Evolutionary conservation across 2,888 invertebrate species (phyloP), one percentile per base, ranked within the genome.

Genomic region (Platycheirus albimanus): DNA sequence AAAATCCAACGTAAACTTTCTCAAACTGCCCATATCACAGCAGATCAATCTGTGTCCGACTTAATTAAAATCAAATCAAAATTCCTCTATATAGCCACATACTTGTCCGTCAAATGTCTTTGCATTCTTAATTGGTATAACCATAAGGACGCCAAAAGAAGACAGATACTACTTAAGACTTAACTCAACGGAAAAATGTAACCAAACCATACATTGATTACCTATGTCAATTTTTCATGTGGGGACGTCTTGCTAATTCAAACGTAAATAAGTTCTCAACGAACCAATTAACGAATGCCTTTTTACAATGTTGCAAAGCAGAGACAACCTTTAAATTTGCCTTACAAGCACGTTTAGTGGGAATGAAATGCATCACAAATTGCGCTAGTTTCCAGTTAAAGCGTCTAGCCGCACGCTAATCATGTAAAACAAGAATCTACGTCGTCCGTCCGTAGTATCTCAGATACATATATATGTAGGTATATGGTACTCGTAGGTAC

Each of bases 381-480:
- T 49, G 56, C 69, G 36, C 47, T 36, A 70, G 58, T 69, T 69
- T 36, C 56, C 56, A 45, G 28, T 45, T 33, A 43, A 28, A 45
- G 1, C 28, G 41, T 61, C 61, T 61, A 61, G 61, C 61, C 61
- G 38, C 13, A n/a, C n/a, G 19, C 45, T 30, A 28, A 51, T 52
- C 33, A 54, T 56, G 54, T 69, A 69, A 56, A 45, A 69, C 56
- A 28, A 54, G 43, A 30, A 43, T 28, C 43, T 4, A 52, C 41
- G n/a, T 36, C 30, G 30, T 19, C 43, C 19, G 30, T 8, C 30
- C n/a, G n/a, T n/a, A n/a, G n/a, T n/a, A n/a, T 33, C 1, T 33
- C 30, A 33, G 30, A 33, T 8, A 4, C 30, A 4, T 8, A 24
- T 4, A 24, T 24, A 24, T 24, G 24, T 24, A 24, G 6, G n/a